Conservation (phyloP, 2,113 vertebrate genomes). For the Myotis yumanensis region DNA sequence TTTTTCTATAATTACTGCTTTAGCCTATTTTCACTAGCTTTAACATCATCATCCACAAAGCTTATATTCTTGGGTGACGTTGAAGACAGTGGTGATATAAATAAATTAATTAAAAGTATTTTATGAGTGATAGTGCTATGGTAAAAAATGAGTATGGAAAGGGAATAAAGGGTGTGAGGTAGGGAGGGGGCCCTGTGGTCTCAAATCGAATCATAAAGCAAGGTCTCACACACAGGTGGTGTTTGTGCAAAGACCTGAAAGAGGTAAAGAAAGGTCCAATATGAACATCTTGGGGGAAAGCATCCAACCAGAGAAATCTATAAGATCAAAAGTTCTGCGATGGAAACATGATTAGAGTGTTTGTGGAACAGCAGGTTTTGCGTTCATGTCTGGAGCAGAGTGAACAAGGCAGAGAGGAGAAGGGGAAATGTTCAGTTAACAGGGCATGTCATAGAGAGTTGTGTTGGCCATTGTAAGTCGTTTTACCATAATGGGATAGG, state of each 20-base stretch:
- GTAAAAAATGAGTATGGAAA: not conserved
- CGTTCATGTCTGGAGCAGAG: not conserved
- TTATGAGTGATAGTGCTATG: not conserved
- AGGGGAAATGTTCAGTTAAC: not conserved
- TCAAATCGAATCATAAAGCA: not conserved
- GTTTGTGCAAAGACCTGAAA: not conserved
- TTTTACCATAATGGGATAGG: not conserved
- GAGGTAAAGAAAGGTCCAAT: not conserved
- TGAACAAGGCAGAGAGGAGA: not conserved
- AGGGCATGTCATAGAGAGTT: fast-evolving
- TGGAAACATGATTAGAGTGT: not conserved
- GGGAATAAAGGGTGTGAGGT: not conserved
- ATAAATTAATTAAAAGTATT: not conserved
- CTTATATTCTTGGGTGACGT: not conserved
- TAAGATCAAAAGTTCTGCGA: not conserved
- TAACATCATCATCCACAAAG: not conserved
- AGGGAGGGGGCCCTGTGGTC: not conserved
- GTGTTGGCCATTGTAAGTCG: not conserved
- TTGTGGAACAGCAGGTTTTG: not conserved
- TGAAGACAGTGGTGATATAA: not conserved
- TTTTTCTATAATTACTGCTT: not conserved
- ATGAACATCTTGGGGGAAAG: not conserved
- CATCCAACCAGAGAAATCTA: not conserved
- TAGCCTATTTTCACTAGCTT: not conserved
- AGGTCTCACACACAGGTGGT: not conserved